Percentiles rank a stretch among this genome's conserved stretches.
Conservation (phyloP, 2,113 vertebrate species). For the Phalacrocorax brasilianus region DNA sequence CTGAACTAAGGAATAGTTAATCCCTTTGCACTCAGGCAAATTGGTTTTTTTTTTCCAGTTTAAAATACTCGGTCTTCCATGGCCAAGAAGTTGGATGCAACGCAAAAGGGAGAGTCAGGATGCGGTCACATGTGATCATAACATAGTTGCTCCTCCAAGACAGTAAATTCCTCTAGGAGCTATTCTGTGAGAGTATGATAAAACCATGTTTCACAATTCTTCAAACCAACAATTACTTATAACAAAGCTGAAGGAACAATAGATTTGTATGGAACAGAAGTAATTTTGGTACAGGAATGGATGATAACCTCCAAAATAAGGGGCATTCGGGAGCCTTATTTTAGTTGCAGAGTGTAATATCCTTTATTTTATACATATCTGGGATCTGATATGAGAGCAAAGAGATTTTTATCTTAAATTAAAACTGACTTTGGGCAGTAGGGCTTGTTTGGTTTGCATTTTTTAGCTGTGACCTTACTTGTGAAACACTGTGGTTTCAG, state of each 20-base stretch:
- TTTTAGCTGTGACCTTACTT: constrained; percentile 8
- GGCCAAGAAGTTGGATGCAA: not conserved
- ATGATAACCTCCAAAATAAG: not conserved
- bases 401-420: not conserved
- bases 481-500: not conserved
- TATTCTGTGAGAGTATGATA: not conserved
- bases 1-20: not conserved
- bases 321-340: not conserved
- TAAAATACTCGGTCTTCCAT: not conserved
- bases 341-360: not conserved
- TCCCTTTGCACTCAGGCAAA: not conserved
- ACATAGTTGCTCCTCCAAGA: not conserved
- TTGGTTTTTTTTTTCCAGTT: fast-evolving
- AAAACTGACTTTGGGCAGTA: not conserved
- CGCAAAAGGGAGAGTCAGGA: not conserved
- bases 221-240: not conserved
- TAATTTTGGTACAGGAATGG: not conserved
- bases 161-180: not conserved
- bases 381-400: not conserved
- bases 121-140: fast-evolving
- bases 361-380: not conserved
- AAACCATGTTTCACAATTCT: not conserved
- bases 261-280: not conserved
- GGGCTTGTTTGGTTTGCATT: not conserved
- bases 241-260: not conserved